A percentile compares a stretch with the other conserved stretches of the same genome.
These are phyloP conservation scores for Ashinkailepas kermadecensis DNA, from an alignment of 2,888 invertebrate genomes.

Conservation along the genomic window DNA sequence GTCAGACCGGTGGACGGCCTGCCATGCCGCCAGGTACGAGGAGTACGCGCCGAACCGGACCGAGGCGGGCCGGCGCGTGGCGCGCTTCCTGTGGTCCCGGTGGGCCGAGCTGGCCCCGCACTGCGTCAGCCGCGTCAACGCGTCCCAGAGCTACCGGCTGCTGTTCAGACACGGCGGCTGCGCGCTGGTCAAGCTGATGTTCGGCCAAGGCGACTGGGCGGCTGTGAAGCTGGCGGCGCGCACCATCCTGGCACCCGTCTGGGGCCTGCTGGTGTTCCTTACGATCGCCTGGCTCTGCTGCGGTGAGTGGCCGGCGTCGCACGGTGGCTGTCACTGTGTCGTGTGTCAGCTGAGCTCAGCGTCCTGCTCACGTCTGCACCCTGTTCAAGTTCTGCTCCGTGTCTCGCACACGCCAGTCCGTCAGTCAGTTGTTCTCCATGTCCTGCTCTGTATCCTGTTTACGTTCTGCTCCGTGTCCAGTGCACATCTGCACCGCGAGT, in stretches of 20 bases:
- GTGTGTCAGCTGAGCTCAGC: too few species aligned
- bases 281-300: background rate
- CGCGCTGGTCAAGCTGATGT: background rate
- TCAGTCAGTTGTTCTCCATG: too few species aligned
- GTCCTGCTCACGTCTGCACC: too few species aligned
- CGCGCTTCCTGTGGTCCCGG: background rate
- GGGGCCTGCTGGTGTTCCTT: background rate
- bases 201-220: background rate
- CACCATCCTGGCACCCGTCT: background rate
- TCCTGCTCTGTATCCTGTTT: too few species aligned
- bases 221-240: too few species aligned
- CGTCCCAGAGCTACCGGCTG: background rate
- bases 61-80: slow-evolving; percentile 3
- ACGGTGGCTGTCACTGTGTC: too few species aligned
- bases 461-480: too few species aligned
- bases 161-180: background rate
- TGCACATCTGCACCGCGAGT: too few species aligned
- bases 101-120: background rate
- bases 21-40: background rate
- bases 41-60: slow-evolving; percentile 19
- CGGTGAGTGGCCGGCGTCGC: background rate
- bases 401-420: too few species aligned
- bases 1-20: too few species aligned
- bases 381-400: too few species aligned
- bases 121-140: background rate